Conservation (phyloP, 30 jellyfish, hydroid and myxozoan genomes). For the Hydra vulgaris region DNA sequence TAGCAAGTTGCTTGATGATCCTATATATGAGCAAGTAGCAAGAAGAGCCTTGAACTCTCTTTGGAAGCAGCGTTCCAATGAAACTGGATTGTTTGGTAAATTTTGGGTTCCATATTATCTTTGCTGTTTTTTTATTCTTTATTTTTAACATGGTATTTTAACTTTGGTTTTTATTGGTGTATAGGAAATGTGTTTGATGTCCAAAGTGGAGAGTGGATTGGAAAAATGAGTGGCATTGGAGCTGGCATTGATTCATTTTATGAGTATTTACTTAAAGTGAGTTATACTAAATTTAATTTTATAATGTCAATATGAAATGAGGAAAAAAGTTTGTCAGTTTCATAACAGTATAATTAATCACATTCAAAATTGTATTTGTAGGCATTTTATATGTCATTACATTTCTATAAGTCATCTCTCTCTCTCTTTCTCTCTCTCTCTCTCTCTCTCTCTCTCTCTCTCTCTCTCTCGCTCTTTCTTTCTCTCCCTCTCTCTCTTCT, state of each 20-base stretch:
- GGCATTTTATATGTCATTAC: too few relatives aligned
- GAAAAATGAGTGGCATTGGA: slow-evolving; percentile 98
- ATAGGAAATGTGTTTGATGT: slow-evolving; percentile 71
- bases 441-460: too few relatives aligned
- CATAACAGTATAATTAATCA: too few relatives aligned
- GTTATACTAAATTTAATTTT: not conserved
- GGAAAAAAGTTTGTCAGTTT: too few relatives aligned
- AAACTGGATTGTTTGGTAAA: slow-evolving; percentile 91
- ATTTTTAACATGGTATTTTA: not conserved
- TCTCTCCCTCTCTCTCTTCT: too few relatives aligned
- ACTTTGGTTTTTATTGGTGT: not conserved
- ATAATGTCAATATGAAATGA: too few relatives aligned
- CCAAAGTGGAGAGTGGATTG: slow-evolving; percentile 91
- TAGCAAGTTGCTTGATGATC: slow-evolving; percentile 55
- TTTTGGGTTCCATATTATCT: not conserved
- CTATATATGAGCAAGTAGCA: slow-evolving; percentile 52
- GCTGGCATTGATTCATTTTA: slow-evolving; percentile 98
- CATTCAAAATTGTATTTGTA: too few relatives aligned
- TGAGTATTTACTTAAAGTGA: slow-evolving; percentile 82
- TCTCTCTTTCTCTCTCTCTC: too few relatives aligned
- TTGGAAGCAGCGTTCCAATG: slow-evolving; percentile 71
- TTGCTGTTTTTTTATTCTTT: not conserved
- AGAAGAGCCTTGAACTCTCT: slow-evolving; percentile 57
- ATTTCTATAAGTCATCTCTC: too few relatives aligned
- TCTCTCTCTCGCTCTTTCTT: too few relatives aligned